Evolutionary conservation across 1,140 invertebrate genomes (phyloP), one percentile per base, ranked within the genome.

Genomic region (Harlomillsia oculata): DNA sequence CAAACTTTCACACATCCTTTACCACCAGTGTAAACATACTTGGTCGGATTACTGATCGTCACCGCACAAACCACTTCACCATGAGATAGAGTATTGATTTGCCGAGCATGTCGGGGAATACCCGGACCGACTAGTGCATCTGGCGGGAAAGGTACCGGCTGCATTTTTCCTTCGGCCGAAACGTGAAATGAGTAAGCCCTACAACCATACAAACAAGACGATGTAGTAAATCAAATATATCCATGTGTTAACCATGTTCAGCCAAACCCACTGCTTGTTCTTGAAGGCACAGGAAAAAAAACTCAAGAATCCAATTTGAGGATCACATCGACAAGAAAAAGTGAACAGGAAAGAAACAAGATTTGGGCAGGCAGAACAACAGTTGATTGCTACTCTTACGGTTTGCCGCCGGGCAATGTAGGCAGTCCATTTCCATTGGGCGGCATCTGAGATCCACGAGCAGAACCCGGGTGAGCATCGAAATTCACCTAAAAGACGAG

Each of bases 1-100:
- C 84, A 88, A n/a, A 97, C 87, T 76, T 97, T 98, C 41, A 98
- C 94, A 75, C 92, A 97, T 41, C 95, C 93, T 74, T 97, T 97
- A 50, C 95, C 95, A n/a, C 95, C 95, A 13, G 95, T 98, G 73
- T 96, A 98, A 5, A 97, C 91, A 72, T 93, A 89, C 71, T 91
- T 83, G 53, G 88, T 90, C 34, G 88, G 85, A 74, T 87, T 89
- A 49, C 76, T 72, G 77, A 97, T 79, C 78, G 89, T 75, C 74
- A 97, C 74, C 77, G 95, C 72, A 83, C 95, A 81, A 75, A 98
- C 75, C 20, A 87, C 92, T 74, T 98, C 95, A 9, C 94, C 95
- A 71, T 98, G 95, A 60, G 82, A 85, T 60, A 98, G 72, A 3
- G 89, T 92, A 68, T 89, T 89, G 56, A 93, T 88, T 72, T 89